Base-by-base conservation (phyloP, 2,113 vertebrate species). In the Aix galericulata region DNA sequence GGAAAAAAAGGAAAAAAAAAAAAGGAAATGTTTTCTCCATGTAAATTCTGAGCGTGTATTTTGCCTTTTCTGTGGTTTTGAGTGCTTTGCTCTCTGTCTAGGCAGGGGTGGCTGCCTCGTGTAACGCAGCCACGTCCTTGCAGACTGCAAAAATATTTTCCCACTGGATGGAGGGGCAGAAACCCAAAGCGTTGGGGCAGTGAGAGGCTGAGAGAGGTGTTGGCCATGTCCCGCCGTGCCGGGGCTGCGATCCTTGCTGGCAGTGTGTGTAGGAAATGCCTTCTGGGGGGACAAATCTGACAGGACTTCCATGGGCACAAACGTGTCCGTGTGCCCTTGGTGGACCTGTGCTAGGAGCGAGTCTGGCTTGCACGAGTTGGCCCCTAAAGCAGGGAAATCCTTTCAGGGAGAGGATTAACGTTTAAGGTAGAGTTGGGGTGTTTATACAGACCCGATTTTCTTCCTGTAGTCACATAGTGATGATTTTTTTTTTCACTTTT, bases 11-110 rank as follows among this genome's bases (percentile, higher is more conserved):
- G 16, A 63, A 75, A 94, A 97, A 80, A 94, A 97, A 91, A 96
- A 85, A 93, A 44, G 89, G 91, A 97, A 94, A 74, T 89, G 34
- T 97, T 95, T 96, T 96, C 92, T 97, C 96, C 77, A 31, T 97
- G 98, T 98, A 96, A 87, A 96, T 97, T 97, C 79, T 89, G 96
- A 97, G 94, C n/a, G 94, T 91, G 97, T 97, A 92, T 91, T 97
- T 97, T 97, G 97, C 97, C 96, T 98, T 97, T 97, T 97, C 95
- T 59, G 94, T 97, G 91, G 68, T 96, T 97, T 95, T 86, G 91
- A 93, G 91, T 53, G 95, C 94, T 97, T 97, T 91, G 92, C 95
- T 97, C 86, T 93, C 95, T 96, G 93, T 96, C 4, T 15, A 95
- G 91, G 95, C 86, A 91, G 91, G 88, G 95, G 73, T 2, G 21